Evolutionary conservation across 2,113 vertebrate species (phyloP).

Genomic region (Spheniscus mendiculus): DNA sequence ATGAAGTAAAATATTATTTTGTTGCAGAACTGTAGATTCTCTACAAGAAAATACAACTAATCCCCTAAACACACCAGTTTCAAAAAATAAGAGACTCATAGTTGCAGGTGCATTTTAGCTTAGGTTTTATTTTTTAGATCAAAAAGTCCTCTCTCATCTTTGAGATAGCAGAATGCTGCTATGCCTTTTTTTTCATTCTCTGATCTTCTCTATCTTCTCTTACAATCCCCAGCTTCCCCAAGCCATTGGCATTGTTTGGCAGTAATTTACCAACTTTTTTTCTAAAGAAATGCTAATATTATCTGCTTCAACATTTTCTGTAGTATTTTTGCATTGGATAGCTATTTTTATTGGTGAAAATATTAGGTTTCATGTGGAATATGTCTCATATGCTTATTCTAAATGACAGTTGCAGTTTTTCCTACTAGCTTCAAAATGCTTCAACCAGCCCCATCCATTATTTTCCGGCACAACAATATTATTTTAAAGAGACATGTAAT

Average conservation of each 20-base stretch:
- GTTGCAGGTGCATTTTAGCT: neutral
- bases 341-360: neutral
- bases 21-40: neutral
- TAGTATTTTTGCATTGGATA: neutral
- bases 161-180: too few species aligned
- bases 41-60: neutral
- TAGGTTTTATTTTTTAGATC: neutral
- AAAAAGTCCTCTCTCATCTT: neutral
- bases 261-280: neutral
- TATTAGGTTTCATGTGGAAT: neutral
- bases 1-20: neutral
- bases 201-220: neutral
- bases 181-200: neutral
- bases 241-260: neutral
- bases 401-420: neutral
- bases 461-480: neutral
- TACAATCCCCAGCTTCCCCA: neutral
- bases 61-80: neutral
- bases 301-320: neutral
- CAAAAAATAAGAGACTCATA: neutral
- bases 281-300: neutral
- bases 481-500: neutral
- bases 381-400: neutral
- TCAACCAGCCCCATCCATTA: neutral
- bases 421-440: neutral